Conservation (phyloP, 1,140 invertebrate genomes). For the Drosophila truncata region DNA sequence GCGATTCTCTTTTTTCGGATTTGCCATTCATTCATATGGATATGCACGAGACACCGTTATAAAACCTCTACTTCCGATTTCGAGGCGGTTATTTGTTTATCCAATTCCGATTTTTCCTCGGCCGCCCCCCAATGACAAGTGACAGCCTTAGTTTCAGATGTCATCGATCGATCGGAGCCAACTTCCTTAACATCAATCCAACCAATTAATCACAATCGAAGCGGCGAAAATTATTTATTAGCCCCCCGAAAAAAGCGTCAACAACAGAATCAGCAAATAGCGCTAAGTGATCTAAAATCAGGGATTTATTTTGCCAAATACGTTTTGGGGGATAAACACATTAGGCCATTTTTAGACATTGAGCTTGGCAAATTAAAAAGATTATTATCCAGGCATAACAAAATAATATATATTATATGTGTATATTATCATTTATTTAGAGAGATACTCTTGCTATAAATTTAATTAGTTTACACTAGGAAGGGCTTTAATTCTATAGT, state of each 20-base stretch:
- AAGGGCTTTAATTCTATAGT: no score
- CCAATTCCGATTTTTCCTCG: slow-evolving; percentile 31
- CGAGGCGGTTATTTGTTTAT: slow-evolving; percentile 32
- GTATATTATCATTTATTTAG: background rate
- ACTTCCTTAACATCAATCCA: slow-evolving; percentile 31
- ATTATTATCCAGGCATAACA: no score
- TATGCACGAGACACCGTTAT: slow-evolving; percentile 70
- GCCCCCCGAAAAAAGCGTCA: background rate
- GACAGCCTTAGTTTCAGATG: slow-evolving; percentile 38
- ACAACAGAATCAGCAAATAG: slow-evolving; percentile 21
- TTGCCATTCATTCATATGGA: slow-evolving; percentile 49
- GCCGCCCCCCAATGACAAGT: slow-evolving; percentile 44
- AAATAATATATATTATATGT: no score
- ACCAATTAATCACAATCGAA: slow-evolving; percentile 34
- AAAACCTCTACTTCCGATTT: slow-evolving; percentile 62
- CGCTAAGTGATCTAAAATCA: slow-evolving; percentile 19
- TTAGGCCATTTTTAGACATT: background rate
- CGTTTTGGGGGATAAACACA: slow-evolving; percentile 15
- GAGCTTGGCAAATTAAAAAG: background rate
- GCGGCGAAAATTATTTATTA: slow-evolving; percentile 16
- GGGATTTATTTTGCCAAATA: slow-evolving; percentile 29
- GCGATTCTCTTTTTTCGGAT: slow-evolving; percentile 34
- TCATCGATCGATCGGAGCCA: slow-evolving; percentile 13
- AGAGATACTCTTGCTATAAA: background rate
- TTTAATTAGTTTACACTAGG: background rate